Conservation (phyloP, 2,797 vertebrate species). For the Macroramphosus scolopax region DNA sequence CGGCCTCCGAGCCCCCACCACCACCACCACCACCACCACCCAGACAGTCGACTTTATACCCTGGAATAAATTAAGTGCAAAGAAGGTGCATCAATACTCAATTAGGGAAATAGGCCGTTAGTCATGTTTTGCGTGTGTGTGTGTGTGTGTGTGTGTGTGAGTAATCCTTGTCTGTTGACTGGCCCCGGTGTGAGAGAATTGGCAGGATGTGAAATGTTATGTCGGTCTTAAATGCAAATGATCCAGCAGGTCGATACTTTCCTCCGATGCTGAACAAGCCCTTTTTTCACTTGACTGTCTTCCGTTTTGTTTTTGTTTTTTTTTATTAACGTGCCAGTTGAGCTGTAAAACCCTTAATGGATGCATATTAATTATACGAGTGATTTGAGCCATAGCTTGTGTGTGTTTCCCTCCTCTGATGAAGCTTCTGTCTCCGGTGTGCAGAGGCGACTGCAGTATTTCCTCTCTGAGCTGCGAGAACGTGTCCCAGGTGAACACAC, state of each 20-base stretch:
- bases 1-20: slow-evolving; percentile 18
- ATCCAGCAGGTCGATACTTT: slow-evolving; percentile 23
- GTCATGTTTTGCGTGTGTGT: slow-evolving; percentile 25
- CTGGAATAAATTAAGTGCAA: slow-evolving; percentile 43
- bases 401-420: too few relatives aligned
- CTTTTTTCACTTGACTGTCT: background rate
- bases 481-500: too few relatives aligned
- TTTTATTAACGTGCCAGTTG: slow-evolving; percentile 1
- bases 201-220: slow-evolving; percentile 36
- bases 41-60: slow-evolving; percentile 50
- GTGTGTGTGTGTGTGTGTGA: slow-evolving; percentile 4
- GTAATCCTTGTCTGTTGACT: slow-evolving; percentile 31
- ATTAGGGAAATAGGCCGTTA: slow-evolving; percentile 56
- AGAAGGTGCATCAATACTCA: slow-evolving; percentile 46
- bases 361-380: slow-evolving; percentile 30
- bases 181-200: slow-evolving; percentile 33
- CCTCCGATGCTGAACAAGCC: slow-evolving; percentile 2
- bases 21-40: slow-evolving; percentile 11
- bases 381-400: slow-evolving; percentile 9
- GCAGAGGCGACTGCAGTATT: too few relatives aligned
- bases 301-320: background rate
- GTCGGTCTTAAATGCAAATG: slow-evolving; percentile 12
- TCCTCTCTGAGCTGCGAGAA: too few relatives aligned
- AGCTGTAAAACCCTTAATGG: slow-evolving; percentile 15
- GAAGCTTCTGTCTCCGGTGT: too few relatives aligned